Conservation (phyloP, 2,888 invertebrate genomes). For the Adineta ricciae region DNA sequence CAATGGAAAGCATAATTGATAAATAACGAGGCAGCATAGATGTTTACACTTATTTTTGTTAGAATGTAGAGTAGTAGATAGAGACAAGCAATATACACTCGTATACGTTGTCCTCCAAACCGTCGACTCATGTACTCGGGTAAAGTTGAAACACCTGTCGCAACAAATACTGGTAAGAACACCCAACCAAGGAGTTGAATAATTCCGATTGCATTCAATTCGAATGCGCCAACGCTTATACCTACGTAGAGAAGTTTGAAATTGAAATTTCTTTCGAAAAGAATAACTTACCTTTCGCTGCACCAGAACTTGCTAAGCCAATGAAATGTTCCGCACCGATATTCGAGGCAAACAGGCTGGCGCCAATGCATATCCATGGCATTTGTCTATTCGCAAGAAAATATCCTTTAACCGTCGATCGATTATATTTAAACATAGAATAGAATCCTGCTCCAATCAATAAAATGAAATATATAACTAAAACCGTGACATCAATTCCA, state of each 20-base stretch:
- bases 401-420: conserved; percentile 29
- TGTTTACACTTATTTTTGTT: conserved; percentile 55
- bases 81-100: conserved; percentile 54
- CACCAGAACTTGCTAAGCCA: conserved; percentile 51
- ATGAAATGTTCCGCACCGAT: conserved; percentile 52
- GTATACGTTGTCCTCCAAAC: conserved; percentile 54
- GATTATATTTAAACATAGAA: conserved; percentile 26
- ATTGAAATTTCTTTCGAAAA: background rate
- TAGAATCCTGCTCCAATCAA: background rate
- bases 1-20: conserved; percentile 47
- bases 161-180: conserved; percentile 49
- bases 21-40: conserved; percentile 50
- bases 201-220: conserved; percentile 46
- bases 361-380: conserved; percentile 40
- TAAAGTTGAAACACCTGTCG: conserved; percentile 52
- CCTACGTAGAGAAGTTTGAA: conserved; percentile 40
- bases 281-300: conserved; percentile 48
- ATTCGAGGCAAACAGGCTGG: conserved; percentile 51
- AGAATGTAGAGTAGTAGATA: conserved; percentile 54
- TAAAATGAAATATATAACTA: conserved; percentile 1
- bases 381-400: conserved; percentile 32
- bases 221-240: background rate
- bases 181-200: conserved; percentile 49
- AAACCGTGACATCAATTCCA: background rate
- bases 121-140: conserved; percentile 54